phyloP scores from a whole-genome alignment of 2,797 vertebrate genomes.

The Cirrhinus molitorella region DNA sequence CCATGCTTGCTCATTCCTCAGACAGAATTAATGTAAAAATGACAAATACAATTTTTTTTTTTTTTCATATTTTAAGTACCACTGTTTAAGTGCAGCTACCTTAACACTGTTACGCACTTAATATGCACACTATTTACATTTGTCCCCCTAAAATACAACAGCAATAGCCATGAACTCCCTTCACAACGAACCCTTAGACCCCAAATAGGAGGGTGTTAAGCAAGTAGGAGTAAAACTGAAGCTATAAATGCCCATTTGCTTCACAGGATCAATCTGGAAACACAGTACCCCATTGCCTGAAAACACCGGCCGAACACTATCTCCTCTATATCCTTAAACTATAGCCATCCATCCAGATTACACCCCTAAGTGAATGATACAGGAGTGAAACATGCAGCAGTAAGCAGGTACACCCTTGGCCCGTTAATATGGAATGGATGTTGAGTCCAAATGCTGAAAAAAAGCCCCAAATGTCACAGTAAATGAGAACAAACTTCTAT shows the following conservation, averaged over 20 bases:
- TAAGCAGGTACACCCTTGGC: conserved; percentile 43
- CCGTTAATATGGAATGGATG: conserved; percentile 22
- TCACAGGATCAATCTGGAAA: not conserved
- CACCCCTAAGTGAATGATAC: conserved; percentile 6
- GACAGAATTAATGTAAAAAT: not conserved
- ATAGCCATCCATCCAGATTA: not conserved
- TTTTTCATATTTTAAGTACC: not conserved
- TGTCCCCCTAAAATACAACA: not conserved
- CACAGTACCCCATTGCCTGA: not conserved
- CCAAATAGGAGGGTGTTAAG: not conserved
- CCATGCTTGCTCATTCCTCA: not conserved
- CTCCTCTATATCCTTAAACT: not conserved
- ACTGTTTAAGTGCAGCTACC: not conserved
- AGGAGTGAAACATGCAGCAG: conserved; percentile 46
- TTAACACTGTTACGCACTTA: not conserved
- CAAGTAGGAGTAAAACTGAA: conserved; percentile 1
- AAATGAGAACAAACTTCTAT: conserved; percentile 44
- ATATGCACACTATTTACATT: not conserved
- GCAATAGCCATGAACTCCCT: not conserved
- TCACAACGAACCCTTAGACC: conserved; percentile 14
- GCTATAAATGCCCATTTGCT: conserved; percentile 35
- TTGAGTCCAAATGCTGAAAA: conserved; percentile 16
- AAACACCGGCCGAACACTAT: not conserved
- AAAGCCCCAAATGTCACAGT: not conserved
- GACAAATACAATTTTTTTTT: not conserved